These are phyloP conservation scores for Girardinichthys multiradiatus DNA, from an alignment of 2,113 vertebrate species.

Conservation along the genomic window DNA sequence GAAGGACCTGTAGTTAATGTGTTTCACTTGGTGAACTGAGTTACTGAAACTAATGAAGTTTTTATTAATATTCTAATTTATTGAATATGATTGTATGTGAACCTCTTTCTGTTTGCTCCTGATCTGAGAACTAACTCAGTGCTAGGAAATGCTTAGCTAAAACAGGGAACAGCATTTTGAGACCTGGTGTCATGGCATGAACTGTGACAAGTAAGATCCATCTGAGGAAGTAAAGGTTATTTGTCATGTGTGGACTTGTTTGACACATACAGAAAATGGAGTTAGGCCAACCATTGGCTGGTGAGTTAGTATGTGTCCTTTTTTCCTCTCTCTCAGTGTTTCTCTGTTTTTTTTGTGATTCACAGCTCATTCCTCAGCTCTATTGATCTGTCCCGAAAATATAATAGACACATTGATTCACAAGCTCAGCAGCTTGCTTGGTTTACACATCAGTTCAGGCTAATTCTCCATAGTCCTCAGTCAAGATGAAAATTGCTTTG, in stretches of 20 bases:
- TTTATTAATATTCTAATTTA: not conserved
- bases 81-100: not conserved
- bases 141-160: slow-evolving; percentile 5
- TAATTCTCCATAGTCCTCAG: slow-evolving; percentile 55
- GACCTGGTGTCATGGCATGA: not conserved
- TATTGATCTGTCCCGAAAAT: slow-evolving; percentile 71
- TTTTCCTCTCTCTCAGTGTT: not conserved
- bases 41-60: not conserved
- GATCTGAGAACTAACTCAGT: slow-evolving; percentile 1
- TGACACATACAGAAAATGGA: slow-evolving; percentile 34
- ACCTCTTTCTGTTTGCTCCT: slow-evolving; percentile 23
- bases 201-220: slow-evolving; percentile 11
- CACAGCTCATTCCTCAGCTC: slow-evolving; percentile 55
- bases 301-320: slow-evolving; percentile 16
- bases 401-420: slow-evolving; percentile 78
- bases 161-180: not conserved
- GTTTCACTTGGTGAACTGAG: too few relatives aligned
- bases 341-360: slow-evolving; percentile 38
- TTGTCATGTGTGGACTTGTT: slow-evolving; percentile 29
- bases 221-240: slow-evolving; percentile 25
- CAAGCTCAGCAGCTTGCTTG: slow-evolving; percentile 63
- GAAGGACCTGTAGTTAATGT: too few relatives aligned
- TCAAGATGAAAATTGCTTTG: slow-evolving; percentile 50
- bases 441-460: slow-evolving; percentile 70
- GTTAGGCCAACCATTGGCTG: slow-evolving; percentile 9